Conservation (phyloP, 2,113 vertebrate species). For the Turnix velox region DNA sequence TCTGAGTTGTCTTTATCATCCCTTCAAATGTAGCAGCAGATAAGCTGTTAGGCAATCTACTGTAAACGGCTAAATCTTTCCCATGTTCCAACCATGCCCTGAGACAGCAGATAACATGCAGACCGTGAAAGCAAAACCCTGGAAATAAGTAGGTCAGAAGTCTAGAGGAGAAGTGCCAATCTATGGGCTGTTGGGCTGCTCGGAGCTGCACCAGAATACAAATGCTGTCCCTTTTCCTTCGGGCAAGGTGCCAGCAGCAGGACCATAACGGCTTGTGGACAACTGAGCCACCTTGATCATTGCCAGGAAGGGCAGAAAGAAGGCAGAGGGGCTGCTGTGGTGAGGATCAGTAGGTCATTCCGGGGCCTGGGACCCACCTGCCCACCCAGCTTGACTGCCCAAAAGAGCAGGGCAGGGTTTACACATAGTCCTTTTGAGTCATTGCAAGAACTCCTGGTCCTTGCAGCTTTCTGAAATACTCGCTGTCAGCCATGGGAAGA, state of each 20-base stretch:
- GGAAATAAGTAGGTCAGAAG: conserved; percentile 9
- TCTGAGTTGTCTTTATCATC: neutral
- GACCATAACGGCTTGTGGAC: neutral
- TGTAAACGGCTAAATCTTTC: neutral
- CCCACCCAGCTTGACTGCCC: neutral
- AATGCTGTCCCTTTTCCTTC: neutral
- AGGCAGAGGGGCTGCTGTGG: neutral
- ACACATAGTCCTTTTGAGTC: neutral
- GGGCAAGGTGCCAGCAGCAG: neutral
- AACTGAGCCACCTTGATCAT: rapidly evolving
- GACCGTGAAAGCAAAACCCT: neutral
- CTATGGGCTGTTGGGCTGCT: neutral
- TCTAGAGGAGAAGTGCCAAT: neutral
- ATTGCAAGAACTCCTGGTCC: neutral
- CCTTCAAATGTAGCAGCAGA: neutral
- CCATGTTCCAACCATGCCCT: neutral
- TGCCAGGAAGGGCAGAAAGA: neutral
- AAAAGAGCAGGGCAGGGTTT: neutral
- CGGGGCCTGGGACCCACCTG: neutral
- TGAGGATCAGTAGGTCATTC: neutral
- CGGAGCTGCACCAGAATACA: neutral
- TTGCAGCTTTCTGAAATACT: neutral
- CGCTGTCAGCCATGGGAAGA: neutral
- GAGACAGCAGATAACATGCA: neutral
- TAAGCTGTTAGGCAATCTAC: neutral